Evolutionary conservation across 2,888 invertebrate genomes (phyloP).

Genomic region (Dryocosmus kuriphilus): DNA sequence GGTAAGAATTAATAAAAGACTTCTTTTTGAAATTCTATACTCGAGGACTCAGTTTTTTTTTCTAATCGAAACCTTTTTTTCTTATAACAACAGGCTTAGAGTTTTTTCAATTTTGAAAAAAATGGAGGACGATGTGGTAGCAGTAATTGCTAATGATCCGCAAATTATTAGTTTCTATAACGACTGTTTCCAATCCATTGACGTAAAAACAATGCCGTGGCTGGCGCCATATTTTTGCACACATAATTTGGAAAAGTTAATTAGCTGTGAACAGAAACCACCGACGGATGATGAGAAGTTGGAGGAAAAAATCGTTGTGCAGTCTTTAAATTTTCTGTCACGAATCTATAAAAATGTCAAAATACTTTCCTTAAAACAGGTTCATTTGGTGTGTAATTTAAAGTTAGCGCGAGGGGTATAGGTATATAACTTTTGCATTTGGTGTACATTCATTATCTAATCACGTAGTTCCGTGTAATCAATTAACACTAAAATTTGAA

Average conservation of each 20-base stretch:
- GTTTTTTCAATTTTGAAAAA: constrained; percentile 55
- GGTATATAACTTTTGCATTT: too few species aligned
- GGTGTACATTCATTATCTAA: too few species aligned
- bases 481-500: too few species aligned
- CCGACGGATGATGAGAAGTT: constrained; percentile 45
- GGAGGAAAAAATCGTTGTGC: constrained; percentile 51
- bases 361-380: constrained; percentile 12
- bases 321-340: constrained; percentile 49
- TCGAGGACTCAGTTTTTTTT: not conserved
- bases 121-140: constrained; percentile 45
- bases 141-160: constrained; percentile 47
- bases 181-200: constrained; percentile 51
- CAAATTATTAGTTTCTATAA: constrained; percentile 46
- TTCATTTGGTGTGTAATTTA: not conserved
- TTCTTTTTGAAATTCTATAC: too few species aligned
- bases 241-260: constrained; percentile 54
- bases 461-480: too few species aligned
- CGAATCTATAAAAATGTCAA: constrained; percentile 53
- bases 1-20: constrained; percentile 10
- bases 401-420: too few species aligned
- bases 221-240: constrained; percentile 48
- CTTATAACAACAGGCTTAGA: constrained; percentile 49
- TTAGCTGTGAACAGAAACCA: constrained; percentile 47
- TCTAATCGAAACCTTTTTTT: not conserved
- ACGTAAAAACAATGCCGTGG: constrained; percentile 56